Percentiles rank a stretch among this genome's conserved stretches.
Evolutionary conservation across 2,797 vertebrate species (phyloP).

Genomic region (Gymnodraco acuticeps): DNA sequence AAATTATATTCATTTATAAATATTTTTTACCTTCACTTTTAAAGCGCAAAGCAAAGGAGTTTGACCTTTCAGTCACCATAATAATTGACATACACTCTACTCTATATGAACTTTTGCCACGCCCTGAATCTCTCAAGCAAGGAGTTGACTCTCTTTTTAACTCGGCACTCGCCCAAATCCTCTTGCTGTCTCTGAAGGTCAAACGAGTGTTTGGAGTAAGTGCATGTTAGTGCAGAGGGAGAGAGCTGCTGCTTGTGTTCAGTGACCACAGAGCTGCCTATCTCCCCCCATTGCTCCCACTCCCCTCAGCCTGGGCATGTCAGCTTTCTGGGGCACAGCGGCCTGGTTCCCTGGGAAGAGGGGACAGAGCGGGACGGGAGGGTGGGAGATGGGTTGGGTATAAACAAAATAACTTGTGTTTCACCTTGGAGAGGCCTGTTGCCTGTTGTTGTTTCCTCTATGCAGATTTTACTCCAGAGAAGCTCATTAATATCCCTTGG

Average conservation of each 20-base stretch:
- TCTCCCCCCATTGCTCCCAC: constrained; percentile 52
- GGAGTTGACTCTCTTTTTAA: constrained; percentile 31
- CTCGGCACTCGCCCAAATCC: background rate
- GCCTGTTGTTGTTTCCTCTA: constrained; percentile 65
- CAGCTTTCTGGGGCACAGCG: constrained; percentile 78
- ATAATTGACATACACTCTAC: background rate
- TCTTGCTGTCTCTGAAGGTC: constrained; percentile 57
- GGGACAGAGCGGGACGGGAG: constrained; percentile 47
- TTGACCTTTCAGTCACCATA: background rate
- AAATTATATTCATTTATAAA: constrained; percentile 5
- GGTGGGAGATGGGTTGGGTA: constrained; percentile 40
- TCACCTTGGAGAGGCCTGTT: constrained; percentile 76
- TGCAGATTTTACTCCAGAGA: constrained; percentile 68
- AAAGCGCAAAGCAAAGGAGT: constrained; percentile 3
- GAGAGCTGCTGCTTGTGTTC: constrained; percentile 65
- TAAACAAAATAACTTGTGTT: constrained; percentile 82
- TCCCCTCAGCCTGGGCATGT: constrained; percentile 65
- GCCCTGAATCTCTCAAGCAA: constrained; percentile 6
- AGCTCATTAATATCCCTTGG: constrained; percentile 54
- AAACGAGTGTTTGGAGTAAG: constrained; percentile 23
- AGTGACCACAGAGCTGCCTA: constrained; percentile 57
- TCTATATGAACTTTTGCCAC: background rate
- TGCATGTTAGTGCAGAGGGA: constrained; percentile 49
- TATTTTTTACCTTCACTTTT: background rate
- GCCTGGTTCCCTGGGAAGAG: constrained; percentile 68